A percentile compares a stretch with the other conserved stretches of the same genome.
Conservation (phyloP, 2,113 vertebrate species). For the Megaceryle torquata region DNA sequence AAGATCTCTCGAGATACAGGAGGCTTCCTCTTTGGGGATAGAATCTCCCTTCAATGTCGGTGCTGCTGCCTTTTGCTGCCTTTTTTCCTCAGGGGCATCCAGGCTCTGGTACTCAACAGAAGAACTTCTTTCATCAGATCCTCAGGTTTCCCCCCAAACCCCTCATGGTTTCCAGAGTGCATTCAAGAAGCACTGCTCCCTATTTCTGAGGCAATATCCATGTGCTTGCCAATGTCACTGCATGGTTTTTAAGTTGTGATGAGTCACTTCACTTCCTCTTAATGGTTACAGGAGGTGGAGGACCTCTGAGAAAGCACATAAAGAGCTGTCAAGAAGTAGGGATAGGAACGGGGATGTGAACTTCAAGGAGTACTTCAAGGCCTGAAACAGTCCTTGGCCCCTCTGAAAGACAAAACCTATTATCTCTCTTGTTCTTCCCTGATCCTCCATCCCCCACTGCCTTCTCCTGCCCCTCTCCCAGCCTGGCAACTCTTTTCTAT, state of each 20-base stretch:
- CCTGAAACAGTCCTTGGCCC: not conserved
- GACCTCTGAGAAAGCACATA: not conserved
- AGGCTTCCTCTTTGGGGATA: not conserved
- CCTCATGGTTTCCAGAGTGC: not conserved
- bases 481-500: not conserved
- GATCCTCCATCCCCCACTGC: not conserved
- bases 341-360: not conserved
- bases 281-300: not conserved
- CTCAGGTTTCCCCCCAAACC: not conserved
- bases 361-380: not conserved
- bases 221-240: not conserved
- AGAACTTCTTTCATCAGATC: not conserved
- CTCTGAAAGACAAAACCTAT: not conserved
- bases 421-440: not conserved
- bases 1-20: not conserved
- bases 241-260: not conserved
- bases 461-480: not conserved
- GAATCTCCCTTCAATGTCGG: not conserved
- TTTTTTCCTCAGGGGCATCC: not conserved
- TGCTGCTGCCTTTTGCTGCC: not conserved
- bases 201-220: not conserved
- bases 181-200: not conserved
- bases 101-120: not conserved
- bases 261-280: not conserved
- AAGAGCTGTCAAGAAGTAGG: not conserved